Conservation (phyloP, 2,113 vertebrate genomes). For the Felis catus region F.catus_Fca126_mat1.0 CM031421.1:90581501-90582000, state of each 20-base stretch:
- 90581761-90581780: slow-evolving; percentile 33
- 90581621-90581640: slow-evolving; percentile 23
- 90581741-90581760: slow-evolving; percentile 25
- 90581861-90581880: background rate
- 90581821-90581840: slow-evolving; percentile 61
- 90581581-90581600: slow-evolving; percentile 56
- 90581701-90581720: slow-evolving; percentile 25
- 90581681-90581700: slow-evolving; percentile 3
- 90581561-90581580: background rate
- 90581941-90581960: background rate
- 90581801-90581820: slow-evolving; percentile 57
- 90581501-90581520: slow-evolving; percentile 71
- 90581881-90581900: background rate
- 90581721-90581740: slow-evolving; percentile 30
- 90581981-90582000: background rate
- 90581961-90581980: background rate
- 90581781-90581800: background rate
- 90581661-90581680: background rate
- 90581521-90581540: slow-evolving; percentile 56
- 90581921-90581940: background rate
- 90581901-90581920: slow-evolving; percentile 8
- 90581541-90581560: background rate
- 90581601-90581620: slow-evolving; percentile 62
- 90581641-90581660: slow-evolving; percentile 46
- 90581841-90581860: background rate